Percentiles rank a stretch among this genome's conserved stretches.
Evolutionary conservation across 2,888 invertebrate genomes (phyloP).

Genomic region (Cheilosia vulpina): DNA sequence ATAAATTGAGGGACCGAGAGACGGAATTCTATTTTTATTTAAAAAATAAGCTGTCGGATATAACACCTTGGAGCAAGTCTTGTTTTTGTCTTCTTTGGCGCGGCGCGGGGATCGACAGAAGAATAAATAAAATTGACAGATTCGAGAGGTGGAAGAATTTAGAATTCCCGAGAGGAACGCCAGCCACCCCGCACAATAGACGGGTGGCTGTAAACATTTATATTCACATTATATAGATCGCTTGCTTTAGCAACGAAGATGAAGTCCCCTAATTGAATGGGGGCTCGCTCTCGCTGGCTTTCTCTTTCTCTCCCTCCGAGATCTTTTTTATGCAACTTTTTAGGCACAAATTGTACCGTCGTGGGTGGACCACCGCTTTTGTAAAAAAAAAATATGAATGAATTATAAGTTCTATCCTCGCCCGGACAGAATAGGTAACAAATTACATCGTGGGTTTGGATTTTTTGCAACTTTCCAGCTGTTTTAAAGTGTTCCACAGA

Average conservation of each 20-base stretch:
- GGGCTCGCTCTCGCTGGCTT: background rate
- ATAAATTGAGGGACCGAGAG: slow-evolving; percentile 60
- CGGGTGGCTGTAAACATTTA: background rate
- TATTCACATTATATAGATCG: slow-evolving; percentile 5
- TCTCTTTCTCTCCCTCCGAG: background rate
- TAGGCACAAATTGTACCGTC: background rate
- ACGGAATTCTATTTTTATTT: slow-evolving; percentile 61
- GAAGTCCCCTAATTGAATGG: background rate
- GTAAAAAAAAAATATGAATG: slow-evolving; percentile 8
- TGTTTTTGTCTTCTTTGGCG: slow-evolving; percentile 6
- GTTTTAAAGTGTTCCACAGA: slow-evolving; percentile 32
- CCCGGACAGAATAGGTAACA: background rate
- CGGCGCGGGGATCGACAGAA: slow-evolving; percentile 11
- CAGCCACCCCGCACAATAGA: background rate
- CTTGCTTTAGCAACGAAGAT: background rate
- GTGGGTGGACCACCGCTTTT: slow-evolving; percentile 38
- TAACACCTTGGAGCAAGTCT: slow-evolving; percentile 41
- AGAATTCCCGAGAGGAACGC: slow-evolving; percentile 6
- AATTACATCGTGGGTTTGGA: slow-evolving; percentile 15
- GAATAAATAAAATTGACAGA: slow-evolving; percentile 37
- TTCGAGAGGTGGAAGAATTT: slow-evolving; percentile 28
- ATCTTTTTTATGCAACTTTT: slow-evolving; percentile 28
- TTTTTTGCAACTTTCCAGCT: slow-evolving; percentile 55
- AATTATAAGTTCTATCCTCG: background rate
- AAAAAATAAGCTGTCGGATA: slow-evolving; percentile 26